Base-by-base conservation (phyloP, 2,797 vertebrate species). In the Typhlichthys subterraneus region DNA sequence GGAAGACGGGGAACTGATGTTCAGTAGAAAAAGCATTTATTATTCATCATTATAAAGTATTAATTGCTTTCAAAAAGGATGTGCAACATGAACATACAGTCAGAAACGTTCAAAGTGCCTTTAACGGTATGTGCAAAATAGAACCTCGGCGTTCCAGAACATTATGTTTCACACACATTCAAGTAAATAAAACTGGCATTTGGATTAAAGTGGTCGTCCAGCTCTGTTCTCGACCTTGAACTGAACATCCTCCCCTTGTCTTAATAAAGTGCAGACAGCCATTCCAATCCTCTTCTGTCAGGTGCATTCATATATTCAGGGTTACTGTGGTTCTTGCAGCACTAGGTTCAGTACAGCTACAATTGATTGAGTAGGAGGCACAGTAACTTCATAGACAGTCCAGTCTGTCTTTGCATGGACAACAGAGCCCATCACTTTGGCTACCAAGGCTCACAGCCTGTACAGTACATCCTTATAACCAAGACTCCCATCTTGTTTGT, bases 21-120 rank as follows among this genome's bases (percentile, higher is more conserved):
- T 13, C 14, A 47, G 65, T 86, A 85, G 77, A 83, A 89, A 87
- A 86, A 82, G 80, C 78, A 75, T 88, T 89, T 89, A 83, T 89
- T 89, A 87, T 89, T 90, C 72, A 88, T 87, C 69, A 4, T 74
- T 90, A 89, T 89, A 89, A 90, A 90, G 90, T 75, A 91, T 89
- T 89, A 50, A 82, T 81, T 77, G 66, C 75, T 89, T 82, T 87
- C 15, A 81, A 85, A 87, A 88, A 86, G 75, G 73, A 83, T 91
- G 84, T 89, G 90, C 81, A 88, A 88, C 78, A 76, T 12, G 38
- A 85, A 88, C 81, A 81, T 83, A 87, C 72, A 63, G 76, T 85
- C 81, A 70, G 75, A 82, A 82, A 67, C 8, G 77, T 84, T 77
- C 62, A 86, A 86, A 88, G 85, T 88, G 87, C 87, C 77, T 83